Base-by-base conservation (phyloP, 1,140 invertebrate species). In the Meloidogyne floridensis region DNA sequence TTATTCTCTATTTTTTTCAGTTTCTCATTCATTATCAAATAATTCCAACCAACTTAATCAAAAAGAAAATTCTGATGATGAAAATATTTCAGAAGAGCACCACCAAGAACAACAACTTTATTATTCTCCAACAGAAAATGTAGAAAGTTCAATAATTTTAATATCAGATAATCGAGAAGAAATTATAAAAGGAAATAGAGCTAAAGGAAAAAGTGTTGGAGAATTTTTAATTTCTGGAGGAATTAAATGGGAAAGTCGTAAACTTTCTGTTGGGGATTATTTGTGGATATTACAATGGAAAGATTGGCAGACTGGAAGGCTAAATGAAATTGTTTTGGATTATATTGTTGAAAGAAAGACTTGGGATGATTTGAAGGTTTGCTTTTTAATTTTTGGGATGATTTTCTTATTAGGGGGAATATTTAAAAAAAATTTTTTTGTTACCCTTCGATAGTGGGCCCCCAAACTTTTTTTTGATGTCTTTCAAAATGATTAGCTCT, bases 231-330 rank as follows among this genome's bases (percentile, higher is more conserved):
- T 70, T 4, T 87, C 86, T 72, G 18, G 53, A 15, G 59, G 51
- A 43, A 86, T 88, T n/a, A 47, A 56, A 15, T 82, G 80, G 54
- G 86, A 87, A 72, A 32, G 81, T 20, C 82, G 86, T 32, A 70
- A 86, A 32, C 85, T 87, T 43, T 89, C 86, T 15, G 87, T 87
- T 42, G 86, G 86, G 0, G 86, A 87, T 51, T 87, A 80, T 69
- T 47, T 87, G 15, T 87, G 86, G 86, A 72, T 89, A 20, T 32
- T 87, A 20, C 72, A 80, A 69, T 70, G 84, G 56, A 74, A 71
- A 43, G 84, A 74, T 70, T 6, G 59, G 65, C 69, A 59, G 51
- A 74, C 51, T 65, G 71, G 18, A 54, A 47, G 42, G 32, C 18
- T 69, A 15, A 69, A 77, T 7, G 86, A 87, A 80, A 70, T 87